Base-by-base conservation (phyloP, 2,113 vertebrate species). In the Sceloporus undulatus region DNA sequence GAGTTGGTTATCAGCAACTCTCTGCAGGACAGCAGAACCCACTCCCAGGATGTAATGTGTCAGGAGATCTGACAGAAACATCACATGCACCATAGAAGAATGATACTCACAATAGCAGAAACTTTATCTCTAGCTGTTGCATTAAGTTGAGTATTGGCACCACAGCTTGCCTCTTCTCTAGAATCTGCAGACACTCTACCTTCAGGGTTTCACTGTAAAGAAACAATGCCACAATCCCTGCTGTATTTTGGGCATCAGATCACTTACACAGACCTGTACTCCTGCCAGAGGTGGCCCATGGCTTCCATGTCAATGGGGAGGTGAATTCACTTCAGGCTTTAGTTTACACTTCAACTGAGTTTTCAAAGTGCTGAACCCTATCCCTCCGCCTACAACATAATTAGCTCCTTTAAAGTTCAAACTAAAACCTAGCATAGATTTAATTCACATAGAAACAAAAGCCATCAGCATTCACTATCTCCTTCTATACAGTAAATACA, bases 151-250 rank as follows among this genome's bases (percentile, higher is more conserved):
- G 94, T 94, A 97, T 95, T 0, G 96, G 75, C 29, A 94, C 92
- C 88, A 98, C 92, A 73, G 97, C 94, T 0, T 95, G 88, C 83
- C 97, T 96, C 92, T 94, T 97, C 91, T 98, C 96, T 91, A 96
- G 11, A 1, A 97, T 92, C 87, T 95, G 93, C 16, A 1, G 91
- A 84, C 97, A 98, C 85, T 98, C 96, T 0, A 19, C 88, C 0
- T 94, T 96, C 84, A 97, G 88, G 90, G 82, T 96, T 93, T 98
- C 97, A 0, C 98, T 98, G 95, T 73, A 82, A 65, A 83, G 71
- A 85, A 77, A 91, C 71, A n/a, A 2, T 70, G 82, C 0, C 74
- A 9, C 56, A 6, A 0, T 0, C 89, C 0, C 1, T 0, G 0
- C 0, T 0, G 23, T 71, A 42, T 19, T 54, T n/a, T 0, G 73